Conservation (phyloP, 2,797 vertebrate genomes). For the Meriones psammophilus region DNA sequence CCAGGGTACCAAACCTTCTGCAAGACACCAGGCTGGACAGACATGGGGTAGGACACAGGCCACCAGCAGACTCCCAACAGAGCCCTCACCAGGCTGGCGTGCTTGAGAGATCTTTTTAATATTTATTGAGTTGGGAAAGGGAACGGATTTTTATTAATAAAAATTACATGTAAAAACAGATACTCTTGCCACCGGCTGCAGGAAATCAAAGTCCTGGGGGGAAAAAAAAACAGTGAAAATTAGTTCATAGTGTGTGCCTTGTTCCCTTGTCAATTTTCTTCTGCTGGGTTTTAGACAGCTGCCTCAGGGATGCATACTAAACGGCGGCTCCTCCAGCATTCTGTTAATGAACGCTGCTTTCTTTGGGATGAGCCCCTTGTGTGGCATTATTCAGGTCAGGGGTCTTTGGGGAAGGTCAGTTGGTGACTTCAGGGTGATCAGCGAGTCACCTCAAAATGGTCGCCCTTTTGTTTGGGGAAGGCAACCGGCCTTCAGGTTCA, state of each 20-base stretch:
- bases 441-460: neutral
- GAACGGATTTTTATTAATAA: constrained; percentile 66
- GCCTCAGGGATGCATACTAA: constrained; percentile 34
- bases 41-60: neutral
- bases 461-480: neutral
- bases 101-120: constrained; percentile 46
- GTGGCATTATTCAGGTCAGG: too few species aligned
- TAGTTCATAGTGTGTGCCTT: neutral
- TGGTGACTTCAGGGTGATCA: neutral
- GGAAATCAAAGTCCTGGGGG: constrained; percentile 54
- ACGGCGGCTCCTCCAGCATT: neutral
- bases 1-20: neutral
- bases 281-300: neutral
- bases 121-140: constrained; percentile 35
- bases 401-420: too few species aligned
- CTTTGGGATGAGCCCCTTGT: neutral
- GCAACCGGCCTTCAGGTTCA: neutral
- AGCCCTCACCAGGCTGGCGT: neutral
- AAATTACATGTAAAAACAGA: constrained; percentile 64
- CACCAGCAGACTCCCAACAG: neutral
- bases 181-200: constrained; percentile 30
- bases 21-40: neutral
- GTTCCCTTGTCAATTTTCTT: constrained; percentile 48
- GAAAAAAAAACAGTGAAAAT: neutral
- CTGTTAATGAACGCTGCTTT: neutral